phyloP scores from a whole-genome alignment of 2,797 vertebrate genomes.

The Coreius guichenoti region DNA sequence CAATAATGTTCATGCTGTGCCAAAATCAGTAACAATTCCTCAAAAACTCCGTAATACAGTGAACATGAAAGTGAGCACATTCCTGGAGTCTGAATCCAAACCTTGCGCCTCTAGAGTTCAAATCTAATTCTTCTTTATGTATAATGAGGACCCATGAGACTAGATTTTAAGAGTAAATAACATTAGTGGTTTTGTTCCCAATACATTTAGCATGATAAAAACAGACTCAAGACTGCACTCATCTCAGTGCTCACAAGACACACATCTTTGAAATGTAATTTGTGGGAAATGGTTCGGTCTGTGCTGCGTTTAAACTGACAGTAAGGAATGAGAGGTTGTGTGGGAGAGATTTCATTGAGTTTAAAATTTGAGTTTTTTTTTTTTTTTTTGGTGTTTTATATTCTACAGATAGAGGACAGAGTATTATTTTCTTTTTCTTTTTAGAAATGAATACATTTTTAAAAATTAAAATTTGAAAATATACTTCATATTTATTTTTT shows the following conservation, averaged over 20 bases:
- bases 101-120: not conserved
- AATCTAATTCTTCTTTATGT: constrained; percentile 11
- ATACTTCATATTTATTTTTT: too few species aligned
- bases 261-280: constrained; percentile 16
- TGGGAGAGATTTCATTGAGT: not conserved
- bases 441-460: not conserved
- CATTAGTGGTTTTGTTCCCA: constrained; percentile 5
- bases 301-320: not conserved
- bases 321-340: not conserved
- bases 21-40: constrained; percentile 6
- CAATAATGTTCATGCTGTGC: not conserved
- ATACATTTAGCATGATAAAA: constrained; percentile 6
- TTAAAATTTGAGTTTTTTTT: not conserved
- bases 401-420: not conserved
- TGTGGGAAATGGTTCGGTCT: not conserved
- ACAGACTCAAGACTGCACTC: not conserved
- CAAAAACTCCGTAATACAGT: not conserved
- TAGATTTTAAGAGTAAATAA: constrained; percentile 22
- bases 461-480: too few species aligned
- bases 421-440: not conserved
- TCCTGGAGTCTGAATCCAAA: constrained; percentile 2
- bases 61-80: constrained; percentile 7
- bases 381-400: not conserved
- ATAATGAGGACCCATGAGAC: constrained; percentile 26
- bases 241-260: not conserved